These are phyloP conservation scores for Valencia hispanica DNA, from an alignment of 2,797 vertebrate species.

Conservation along the genomic window DNA sequence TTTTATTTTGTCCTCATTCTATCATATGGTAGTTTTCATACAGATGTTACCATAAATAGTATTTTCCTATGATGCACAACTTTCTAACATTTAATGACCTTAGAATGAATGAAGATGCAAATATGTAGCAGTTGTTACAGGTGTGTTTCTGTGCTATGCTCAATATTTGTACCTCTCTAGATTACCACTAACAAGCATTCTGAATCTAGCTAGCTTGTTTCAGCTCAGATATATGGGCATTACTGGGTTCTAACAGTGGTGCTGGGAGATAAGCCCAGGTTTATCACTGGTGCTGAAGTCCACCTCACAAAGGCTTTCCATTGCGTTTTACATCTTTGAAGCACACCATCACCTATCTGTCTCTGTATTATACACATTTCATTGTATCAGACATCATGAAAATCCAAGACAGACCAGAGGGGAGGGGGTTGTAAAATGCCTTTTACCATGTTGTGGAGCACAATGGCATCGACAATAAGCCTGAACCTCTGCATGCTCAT, in stretches of 20 bases:
- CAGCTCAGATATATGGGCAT: constrained; percentile 3
- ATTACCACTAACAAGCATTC: constrained; percentile 4
- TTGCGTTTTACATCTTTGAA: not conserved
- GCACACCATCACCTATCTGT: not conserved
- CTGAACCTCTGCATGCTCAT: constrained; percentile 7
- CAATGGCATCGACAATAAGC: constrained; percentile 8
- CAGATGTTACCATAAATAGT: not conserved
- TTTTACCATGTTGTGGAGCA: not conserved
- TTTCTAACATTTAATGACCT: not conserved
- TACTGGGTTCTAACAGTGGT: constrained; percentile 10
- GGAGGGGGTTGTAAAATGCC: not conserved
- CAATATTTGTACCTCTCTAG: not conserved
- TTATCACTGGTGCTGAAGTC: not conserved
- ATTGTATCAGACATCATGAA: not conserved
- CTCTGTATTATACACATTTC: not conserved
- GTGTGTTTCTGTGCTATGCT: not conserved
- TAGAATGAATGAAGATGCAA: not conserved
- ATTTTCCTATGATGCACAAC: not conserved
- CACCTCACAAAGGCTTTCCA: not conserved
- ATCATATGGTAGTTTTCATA: not conserved
- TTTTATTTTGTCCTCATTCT: not conserved
- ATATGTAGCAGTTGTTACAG: too few relatives aligned
- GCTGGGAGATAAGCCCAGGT: not conserved
- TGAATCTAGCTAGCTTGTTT: constrained; percentile 10
- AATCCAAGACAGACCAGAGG: not conserved